A percentile compares a stretch with the other conserved stretches of the same genome.
phyloP scores from a whole-genome alignment of 2,888 invertebrate genomes.

The Epistrophella euchroma region DNA sequence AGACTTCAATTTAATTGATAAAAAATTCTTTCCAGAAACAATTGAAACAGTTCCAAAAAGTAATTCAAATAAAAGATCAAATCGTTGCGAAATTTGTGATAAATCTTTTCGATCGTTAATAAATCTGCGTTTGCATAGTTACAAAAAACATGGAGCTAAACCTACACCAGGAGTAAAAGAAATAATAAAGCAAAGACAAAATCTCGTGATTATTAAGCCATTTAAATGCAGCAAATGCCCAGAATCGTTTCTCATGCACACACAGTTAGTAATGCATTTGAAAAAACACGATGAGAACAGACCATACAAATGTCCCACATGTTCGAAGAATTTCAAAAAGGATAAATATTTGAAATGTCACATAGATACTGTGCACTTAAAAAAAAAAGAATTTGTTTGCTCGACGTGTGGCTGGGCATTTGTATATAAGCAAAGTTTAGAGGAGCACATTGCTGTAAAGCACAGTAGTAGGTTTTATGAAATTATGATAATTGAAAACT shows the following conservation, averaged over 20 bases:
- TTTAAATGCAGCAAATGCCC: conserved; percentile 52
- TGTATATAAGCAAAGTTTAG: not conserved
- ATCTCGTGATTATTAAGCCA: conserved; percentile 19
- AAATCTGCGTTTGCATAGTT: conserved; percentile 56
- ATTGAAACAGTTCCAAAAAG: not conserved
- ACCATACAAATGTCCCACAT: conserved; percentile 12
- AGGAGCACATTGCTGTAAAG: conserved; percentile 20
- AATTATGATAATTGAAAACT: not conserved
- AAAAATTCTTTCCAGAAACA: not conserved
- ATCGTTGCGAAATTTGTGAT: conserved; percentile 35
- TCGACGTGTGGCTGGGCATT: conserved; percentile 1
- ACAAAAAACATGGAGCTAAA: conserved; percentile 46
- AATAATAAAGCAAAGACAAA: conserved; percentile 33
- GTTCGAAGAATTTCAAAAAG: conserved; percentile 22
- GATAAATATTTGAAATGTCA: conserved; percentile 15
- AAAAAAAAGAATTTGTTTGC: conserved; percentile 22
- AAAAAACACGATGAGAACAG: conserved; percentile 52
- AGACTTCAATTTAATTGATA: not conserved
- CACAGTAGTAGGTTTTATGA: conserved; percentile 12
- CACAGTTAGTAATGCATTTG: conserved; percentile 48
- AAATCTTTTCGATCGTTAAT: conserved; percentile 32
- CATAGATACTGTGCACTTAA: conserved; percentile 10
- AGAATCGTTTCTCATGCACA: conserved; percentile 52
- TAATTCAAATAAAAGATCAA: not conserved
- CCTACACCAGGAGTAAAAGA: conserved; percentile 14